Percentiles rank a stretch among this genome's conserved stretches.
These are phyloP conservation scores for Cyprinodon variegatus DNA, from an alignment of 2,113 vertebrate species.

Conservation along the genomic window DNA sequence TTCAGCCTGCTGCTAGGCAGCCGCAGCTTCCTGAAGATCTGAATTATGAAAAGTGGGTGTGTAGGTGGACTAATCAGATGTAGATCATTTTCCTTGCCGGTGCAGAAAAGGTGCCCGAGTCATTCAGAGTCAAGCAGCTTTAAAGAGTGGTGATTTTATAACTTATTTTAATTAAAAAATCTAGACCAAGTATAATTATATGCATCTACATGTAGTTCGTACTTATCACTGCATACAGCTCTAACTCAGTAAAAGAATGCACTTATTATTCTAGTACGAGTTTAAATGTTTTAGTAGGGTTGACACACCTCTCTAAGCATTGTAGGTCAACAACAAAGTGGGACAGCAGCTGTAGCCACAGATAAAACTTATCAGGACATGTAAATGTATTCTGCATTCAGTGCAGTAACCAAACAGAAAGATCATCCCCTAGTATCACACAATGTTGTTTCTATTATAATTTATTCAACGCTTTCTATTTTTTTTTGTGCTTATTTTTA, in stretches of 20 bases:
- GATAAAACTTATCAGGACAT: constrained; percentile 41
- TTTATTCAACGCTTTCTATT: no score
- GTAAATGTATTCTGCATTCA: constrained; percentile 40
- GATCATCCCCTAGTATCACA: constrained; percentile 40
- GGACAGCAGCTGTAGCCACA: neutral
- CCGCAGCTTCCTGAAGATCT: constrained; percentile 34
- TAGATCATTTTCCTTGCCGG: constrained; percentile 18
- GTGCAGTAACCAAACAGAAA: neutral
- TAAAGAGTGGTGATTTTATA: constrained; percentile 3
- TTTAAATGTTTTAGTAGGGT: neutral
- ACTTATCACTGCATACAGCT: neutral
- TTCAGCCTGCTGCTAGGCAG: constrained; percentile 68
- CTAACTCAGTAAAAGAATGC: neutral
- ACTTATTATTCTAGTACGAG: neutral
- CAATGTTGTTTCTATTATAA: neutral
- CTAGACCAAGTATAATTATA: neutral
- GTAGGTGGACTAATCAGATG: constrained; percentile 20
- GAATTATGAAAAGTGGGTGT: neutral
- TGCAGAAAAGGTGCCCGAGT: constrained; percentile 18
- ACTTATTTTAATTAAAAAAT: neutral
- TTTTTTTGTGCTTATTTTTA: no score
- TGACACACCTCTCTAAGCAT: neutral
- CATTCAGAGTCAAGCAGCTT: constrained; percentile 8
- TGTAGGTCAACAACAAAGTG: neutral
- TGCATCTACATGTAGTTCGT: neutral